Evolutionary conservation across 2,113 vertebrate species (phyloP).

Genomic region (Hemichromis elongatus): DNA sequence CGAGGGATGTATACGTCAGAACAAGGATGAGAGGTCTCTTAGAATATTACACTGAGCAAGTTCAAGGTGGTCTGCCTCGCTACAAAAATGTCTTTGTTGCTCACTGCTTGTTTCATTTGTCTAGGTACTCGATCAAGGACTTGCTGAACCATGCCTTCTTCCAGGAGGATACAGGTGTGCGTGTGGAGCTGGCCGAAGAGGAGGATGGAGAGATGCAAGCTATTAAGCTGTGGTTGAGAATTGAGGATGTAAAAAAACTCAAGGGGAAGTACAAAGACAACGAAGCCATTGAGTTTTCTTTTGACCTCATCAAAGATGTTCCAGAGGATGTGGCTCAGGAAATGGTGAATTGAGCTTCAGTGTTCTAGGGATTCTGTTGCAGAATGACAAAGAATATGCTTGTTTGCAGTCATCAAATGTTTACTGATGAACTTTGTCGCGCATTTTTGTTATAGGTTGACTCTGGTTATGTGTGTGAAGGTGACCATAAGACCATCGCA

Average conservation of each 20-base stretch:
- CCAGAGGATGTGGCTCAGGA: slow-evolving; percentile 96
- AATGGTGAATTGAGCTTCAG: slow-evolving; percentile 79
- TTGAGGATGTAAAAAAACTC: slow-evolving; percentile 95
- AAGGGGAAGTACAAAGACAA: slow-evolving; percentile 99
- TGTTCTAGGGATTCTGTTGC: neutral
- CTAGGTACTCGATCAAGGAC: slow-evolving; percentile 96
- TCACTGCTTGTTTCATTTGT: neutral
- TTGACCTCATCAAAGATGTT: slow-evolving; percentile 93
- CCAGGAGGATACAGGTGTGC: slow-evolving; percentile 96
- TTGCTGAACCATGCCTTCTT: slow-evolving; percentile 98
- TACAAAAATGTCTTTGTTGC: neutral
- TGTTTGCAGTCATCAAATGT: neutral
- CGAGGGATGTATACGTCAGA: slow-evolving; percentile 96
- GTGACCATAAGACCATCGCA: slow-evolving; percentile 97
- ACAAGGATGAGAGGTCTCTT: slow-evolving; percentile 92
- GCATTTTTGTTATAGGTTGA: slow-evolving; percentile 79
- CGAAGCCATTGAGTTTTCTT: slow-evolving; percentile 97
- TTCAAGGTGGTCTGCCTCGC: neutral
- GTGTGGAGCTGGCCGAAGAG: slow-evolving; percentile 96
- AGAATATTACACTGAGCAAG: neutral
- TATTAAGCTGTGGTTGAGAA: slow-evolving; percentile 95
- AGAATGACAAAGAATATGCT: neutral
- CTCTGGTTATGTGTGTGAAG: slow-evolving; percentile 94
- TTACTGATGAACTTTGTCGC: neutral
- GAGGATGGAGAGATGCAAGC: slow-evolving; percentile 95